Evolutionary conservation across 2,888 invertebrate species (phyloP), one percentile per base, ranked within the genome.

Genomic region (Nycteola revayana): DNA sequence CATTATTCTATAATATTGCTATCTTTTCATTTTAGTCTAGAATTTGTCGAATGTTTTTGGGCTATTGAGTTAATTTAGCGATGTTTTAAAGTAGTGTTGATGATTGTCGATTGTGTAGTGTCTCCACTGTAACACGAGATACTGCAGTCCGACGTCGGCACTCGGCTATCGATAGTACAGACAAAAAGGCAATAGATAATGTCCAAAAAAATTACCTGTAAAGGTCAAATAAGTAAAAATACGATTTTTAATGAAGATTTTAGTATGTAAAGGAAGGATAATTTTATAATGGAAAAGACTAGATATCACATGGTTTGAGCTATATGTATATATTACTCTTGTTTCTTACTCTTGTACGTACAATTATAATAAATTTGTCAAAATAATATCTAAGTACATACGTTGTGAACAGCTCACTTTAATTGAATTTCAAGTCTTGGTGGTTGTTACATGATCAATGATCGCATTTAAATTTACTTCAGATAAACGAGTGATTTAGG

Each of bases 301-400:
- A 85, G 85, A 86, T 88, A 88, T 88, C 87, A 87, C 87, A 86
- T 85, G 82, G 74, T 82, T 85, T 84, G 82, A 86, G 86, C 85
- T 81, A 78, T 77, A 57, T 57, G 56, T 57, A 57, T 57, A 74
- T 75, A 75, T 74, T 68, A 65, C 59, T 69, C 72, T 73, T 72
- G 64, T 62, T 62, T 66, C 60, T 68, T 68, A 68, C 49, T 60
- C 50, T 61, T 66, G 66, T 67, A 68, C 60, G 62, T 66, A 64
- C 59, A 63, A 64, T 62, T 58, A 61, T 60, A 62, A 60, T 58
- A 60, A 61, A 64, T 52, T 60, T 59, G 60, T 61, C 60, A 51
- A 69, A 63, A 63, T 51, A 58, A 68, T 60, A 62, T 52, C 52
- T 64, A 62, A 60, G 51, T 61, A 54, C 47, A 46, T 45, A 59